Evolutionary conservation across 2,888 invertebrate genomes (phyloP).

Genomic region (Sclerodermus sp.): DNA sequence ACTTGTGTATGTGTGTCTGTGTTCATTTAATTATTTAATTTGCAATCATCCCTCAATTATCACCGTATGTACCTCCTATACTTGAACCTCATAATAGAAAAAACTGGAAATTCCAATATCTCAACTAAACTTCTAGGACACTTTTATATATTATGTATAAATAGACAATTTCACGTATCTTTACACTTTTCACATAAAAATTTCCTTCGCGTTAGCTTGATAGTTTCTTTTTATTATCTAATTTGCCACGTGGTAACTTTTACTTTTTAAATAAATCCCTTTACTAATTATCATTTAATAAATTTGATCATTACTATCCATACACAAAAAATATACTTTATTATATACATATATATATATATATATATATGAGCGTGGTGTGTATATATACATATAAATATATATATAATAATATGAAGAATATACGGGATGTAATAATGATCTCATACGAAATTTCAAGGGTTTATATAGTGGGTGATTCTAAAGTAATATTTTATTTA

Average conservation of each 20-base stretch:
- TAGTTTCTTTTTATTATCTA: too few relatives aligned
- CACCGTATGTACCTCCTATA: conserved; percentile 22
- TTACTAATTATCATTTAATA: not conserved
- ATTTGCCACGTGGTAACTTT: too few relatives aligned
- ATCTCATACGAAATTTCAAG: too few relatives aligned
- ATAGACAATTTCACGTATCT: conserved; percentile 37
- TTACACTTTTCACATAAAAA: conserved; percentile 26
- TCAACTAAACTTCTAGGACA: conserved; percentile 21
- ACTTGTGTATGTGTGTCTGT: conserved; percentile 31
- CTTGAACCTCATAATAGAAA: conserved; percentile 32
- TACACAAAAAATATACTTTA: too few relatives aligned
- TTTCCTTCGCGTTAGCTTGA: conserved; percentile 23
- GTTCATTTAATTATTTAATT: conserved; percentile 18
- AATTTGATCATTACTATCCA: too few relatives aligned
- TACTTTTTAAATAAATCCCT: not conserved
- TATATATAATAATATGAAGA: too few relatives aligned
- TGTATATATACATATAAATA: too few relatives aligned
- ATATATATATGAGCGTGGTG: too few relatives aligned
- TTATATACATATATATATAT: too few relatives aligned
- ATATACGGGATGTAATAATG: too few relatives aligned
- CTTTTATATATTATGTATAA: conserved; percentile 38
- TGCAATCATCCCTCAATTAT: conserved; percentile 29
- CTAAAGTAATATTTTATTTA: too few relatives aligned
- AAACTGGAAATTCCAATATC: conserved; percentile 34
- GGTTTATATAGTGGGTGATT: too few relatives aligned